A percentile compares a stretch with the other conserved stretches of the same genome.
phyloP scores from a whole-genome alignment of 2,888 invertebrate genomes.

The Caenorhabditis imperialis region DNA sequence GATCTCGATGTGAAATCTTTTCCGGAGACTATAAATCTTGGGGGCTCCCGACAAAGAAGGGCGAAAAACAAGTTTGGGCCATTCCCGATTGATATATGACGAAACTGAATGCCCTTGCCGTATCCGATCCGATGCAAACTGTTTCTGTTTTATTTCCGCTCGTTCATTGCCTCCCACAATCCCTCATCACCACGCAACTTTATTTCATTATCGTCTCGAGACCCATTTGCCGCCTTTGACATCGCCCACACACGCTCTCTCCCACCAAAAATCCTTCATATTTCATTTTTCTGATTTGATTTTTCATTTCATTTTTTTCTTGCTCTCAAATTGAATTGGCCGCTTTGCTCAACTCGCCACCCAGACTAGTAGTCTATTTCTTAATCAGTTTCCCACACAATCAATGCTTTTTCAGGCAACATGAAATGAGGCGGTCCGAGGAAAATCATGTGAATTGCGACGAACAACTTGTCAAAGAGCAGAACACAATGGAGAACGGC shows the following conservation, averaged over 20 bases:
- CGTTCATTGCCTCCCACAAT: constrained; percentile 5
- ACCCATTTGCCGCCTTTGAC: no score
- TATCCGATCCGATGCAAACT: constrained; percentile 38
- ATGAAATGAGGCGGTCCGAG: constrained; percentile 52
- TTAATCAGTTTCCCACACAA: constrained; percentile 19
- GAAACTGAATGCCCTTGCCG: constrained; percentile 32
- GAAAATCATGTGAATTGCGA: constrained; percentile 27
- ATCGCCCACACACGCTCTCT: no score
- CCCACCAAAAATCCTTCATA: no score
- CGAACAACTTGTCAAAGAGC: constrained; percentile 6
- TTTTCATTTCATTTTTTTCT: no score
- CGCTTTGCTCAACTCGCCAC: no score
- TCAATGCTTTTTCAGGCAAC: constrained; percentile 50
- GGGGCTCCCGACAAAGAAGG: no score
- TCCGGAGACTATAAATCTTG: no score
- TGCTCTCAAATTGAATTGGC: constrained; percentile 5
- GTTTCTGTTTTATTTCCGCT: constrained; percentile 28
- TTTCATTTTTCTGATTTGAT: no score
- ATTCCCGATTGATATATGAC: constrained; percentile 38
- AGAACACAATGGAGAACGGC: no score
- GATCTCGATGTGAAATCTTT: no score
- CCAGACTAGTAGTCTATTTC: neutral
- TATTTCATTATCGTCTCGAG: constrained; percentile 13
- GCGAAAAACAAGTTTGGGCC: constrained; percentile 4
- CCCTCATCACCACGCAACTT: constrained; percentile 14